Conservation (phyloP, 2,113 vertebrate species). For the Carollia perspicillata region DNA sequence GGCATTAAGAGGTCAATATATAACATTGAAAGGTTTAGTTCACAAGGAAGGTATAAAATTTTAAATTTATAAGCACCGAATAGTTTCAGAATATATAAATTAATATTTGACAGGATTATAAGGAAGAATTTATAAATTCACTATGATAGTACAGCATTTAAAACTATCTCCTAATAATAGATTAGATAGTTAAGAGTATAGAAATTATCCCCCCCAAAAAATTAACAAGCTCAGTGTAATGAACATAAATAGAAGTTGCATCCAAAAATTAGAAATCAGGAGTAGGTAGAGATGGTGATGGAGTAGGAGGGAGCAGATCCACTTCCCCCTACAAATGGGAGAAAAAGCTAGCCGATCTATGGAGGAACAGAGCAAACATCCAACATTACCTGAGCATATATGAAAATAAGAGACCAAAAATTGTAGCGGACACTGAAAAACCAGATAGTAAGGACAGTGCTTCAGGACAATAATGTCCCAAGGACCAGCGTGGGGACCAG, state of each 20-base stretch:
- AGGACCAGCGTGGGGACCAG: too few species aligned
- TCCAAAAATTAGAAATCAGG: too few species aligned
- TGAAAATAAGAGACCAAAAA: too few species aligned
- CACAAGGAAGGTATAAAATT: not conserved
- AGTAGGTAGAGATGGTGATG: too few species aligned
- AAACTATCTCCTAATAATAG: not conserved
- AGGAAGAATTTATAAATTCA: not conserved
- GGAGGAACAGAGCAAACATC: too few species aligned
- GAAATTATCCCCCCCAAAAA: not conserved
- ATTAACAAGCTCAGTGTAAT: not conserved
- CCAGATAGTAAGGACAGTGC: too few species aligned
- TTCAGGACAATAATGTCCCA: too few species aligned
- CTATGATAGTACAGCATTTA: not conserved
- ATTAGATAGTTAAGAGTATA: not conserved
- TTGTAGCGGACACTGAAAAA: too few species aligned
- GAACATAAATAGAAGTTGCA: not conserved
- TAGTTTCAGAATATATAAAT: not conserved
- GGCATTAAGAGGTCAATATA: not conserved
- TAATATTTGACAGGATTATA: not conserved
- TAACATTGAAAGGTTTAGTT: not conserved
- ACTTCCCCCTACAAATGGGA: too few species aligned
- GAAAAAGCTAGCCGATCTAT: too few species aligned
- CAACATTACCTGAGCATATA: too few species aligned
- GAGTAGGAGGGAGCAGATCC: too few species aligned
- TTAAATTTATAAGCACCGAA: not conserved